Evolutionary conservation across 2,797 vertebrate species (phyloP).

Genomic region (Delichon dasypus): DNA sequence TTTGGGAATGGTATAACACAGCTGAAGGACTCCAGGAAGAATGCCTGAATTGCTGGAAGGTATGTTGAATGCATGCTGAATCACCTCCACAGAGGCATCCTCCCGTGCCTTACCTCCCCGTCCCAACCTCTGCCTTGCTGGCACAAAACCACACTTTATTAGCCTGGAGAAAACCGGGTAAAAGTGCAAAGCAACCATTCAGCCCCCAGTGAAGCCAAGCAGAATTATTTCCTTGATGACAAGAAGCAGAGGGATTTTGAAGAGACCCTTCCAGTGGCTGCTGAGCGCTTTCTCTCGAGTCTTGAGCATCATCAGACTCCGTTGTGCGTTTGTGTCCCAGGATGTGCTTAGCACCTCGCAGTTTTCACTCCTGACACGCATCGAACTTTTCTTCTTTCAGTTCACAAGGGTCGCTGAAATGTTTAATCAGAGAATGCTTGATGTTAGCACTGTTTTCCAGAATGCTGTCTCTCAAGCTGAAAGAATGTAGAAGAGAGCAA

Average conservation of each 20-base stretch:
- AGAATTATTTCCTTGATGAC: background rate
- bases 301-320: background rate
- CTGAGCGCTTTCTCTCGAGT: background rate
- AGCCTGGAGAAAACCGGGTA: background rate
- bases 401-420: background rate
- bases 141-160: background rate
- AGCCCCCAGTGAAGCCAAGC: background rate
- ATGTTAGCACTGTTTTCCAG: background rate
- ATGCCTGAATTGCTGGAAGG: background rate
- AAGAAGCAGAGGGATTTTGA: background rate
- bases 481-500: background rate
- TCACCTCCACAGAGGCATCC: background rate
- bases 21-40: background rate
- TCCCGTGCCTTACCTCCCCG: background rate
- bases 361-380: background rate
- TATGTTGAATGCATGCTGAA: background rate
- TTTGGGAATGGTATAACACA: background rate
- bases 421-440: background rate
- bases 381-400: background rate
- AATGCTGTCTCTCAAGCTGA: background rate
- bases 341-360: background rate
- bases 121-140: background rate
- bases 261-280: background rate
- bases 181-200: background rate
- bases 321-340: background rate